Evolutionary conservation across 2,888 invertebrate species (phyloP), one percentile per base, ranked within the genome.

Genomic region (Agrotis ipsilon): DNA sequence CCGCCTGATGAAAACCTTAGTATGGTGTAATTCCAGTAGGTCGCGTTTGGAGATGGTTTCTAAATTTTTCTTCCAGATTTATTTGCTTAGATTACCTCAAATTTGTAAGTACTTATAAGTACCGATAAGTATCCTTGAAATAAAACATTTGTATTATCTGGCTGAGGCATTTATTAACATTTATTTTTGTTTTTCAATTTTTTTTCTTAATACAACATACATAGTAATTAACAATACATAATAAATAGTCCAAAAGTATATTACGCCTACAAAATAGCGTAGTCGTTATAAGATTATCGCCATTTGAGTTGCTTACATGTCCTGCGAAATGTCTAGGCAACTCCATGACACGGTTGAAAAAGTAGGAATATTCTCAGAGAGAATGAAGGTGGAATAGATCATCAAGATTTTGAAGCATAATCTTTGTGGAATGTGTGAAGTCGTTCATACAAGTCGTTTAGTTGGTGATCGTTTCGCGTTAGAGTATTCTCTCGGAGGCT

Each of bases 81-180:
- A 16, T 24, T 1, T 18, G 9, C 24, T 52, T 24, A 18, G 3
- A 7, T 9, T 11, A 27, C 27, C 9, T 11, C 11, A 9, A 54
- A 54, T 18, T n/a, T n/a, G n/a, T n/a, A n/a, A n/a, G n/a, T n/a
- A n/a, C n/a, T n/a, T n/a, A n/a, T n/a, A n/a, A 27, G 18, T 27
- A 18, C 16, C 9, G 24, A 24, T 7, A 13, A 19, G 5, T 39
- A 9, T 77, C 19, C 19, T 58, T 60, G 16, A 79, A 92, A 92
- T 90, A 86, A 95, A 94, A 93, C 91, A 89, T 89, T 79, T 81
- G 71, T 89, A 57, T 90, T 90, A 90, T 94, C 94, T 96, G 96
- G 96, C 96, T 96, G 96, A 96, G 96, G 96, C 96, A 96, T 96
- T 96, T 96, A 96, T 95, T 96, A 96, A 96, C 96, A 96, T 96